phyloP scores from a whole-genome alignment of 2,888 invertebrate species.

The Aporophyla nigra region DNA sequence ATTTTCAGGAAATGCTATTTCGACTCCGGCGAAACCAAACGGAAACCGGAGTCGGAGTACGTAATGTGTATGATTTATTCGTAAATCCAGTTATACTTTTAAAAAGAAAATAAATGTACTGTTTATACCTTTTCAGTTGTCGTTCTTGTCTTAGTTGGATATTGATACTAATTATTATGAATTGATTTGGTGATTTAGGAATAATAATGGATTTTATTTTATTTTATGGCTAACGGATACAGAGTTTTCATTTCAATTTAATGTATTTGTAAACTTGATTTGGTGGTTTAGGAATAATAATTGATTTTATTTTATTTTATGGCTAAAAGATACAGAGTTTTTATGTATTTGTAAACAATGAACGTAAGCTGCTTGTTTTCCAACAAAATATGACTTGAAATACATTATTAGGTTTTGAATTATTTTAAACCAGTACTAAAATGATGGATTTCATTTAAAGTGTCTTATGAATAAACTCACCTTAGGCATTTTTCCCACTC shows the following conservation, averaged over 20 bases:
- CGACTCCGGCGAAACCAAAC: neutral
- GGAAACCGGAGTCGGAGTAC: neutral
- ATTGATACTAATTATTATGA: neutral
- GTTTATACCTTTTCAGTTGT: neutral
- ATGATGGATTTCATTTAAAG: neutral
- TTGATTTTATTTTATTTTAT: conserved; percentile 4
- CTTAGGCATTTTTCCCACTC: conserved; percentile 36
- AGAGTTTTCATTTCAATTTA: neutral
- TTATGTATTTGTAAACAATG: neutral
- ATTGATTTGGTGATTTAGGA: neutral
- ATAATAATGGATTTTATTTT: neutral
- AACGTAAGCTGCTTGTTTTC: neutral
- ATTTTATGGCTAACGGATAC: neutral
- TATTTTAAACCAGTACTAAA: neutral
- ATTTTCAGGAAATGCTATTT: neutral
- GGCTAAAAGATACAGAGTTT: neutral
- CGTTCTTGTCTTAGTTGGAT: neutral
- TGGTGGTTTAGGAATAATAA: neutral
- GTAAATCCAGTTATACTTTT: neutral
- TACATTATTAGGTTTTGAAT: neutral
- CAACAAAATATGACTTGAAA: neutral
- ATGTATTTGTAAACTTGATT: neutral
- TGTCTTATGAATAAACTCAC: conserved; percentile 5
- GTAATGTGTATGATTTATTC: neutral
- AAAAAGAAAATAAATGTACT: too few species aligned